A percentile compares a stretch with the other conserved stretches of the same genome.
These are phyloP conservation scores for Andrena praecox DNA, from an alignment of 2,888 invertebrate genomes.

Conservation along the genomic window DNA sequence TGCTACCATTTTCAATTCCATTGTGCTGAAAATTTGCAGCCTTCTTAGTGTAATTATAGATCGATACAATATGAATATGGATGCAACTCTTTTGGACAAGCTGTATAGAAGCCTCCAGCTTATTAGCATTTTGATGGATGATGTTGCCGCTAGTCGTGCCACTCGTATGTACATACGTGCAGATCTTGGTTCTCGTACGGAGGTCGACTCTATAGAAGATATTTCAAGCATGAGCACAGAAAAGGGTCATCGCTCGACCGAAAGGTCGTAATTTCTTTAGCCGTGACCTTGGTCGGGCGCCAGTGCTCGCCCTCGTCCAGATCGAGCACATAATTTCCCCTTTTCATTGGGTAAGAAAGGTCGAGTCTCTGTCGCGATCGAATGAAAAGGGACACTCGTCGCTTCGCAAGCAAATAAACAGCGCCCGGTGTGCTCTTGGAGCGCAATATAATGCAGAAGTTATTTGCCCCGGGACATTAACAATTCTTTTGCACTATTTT, in stretches of 20 bases:
- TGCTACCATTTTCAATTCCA: too few relatives aligned
- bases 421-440: not conserved
- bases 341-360: slow-evolving; percentile 15
- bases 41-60: too few relatives aligned
- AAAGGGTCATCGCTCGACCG: slow-evolving; percentile 41
- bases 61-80: too few relatives aligned
- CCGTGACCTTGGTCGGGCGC: slow-evolving; percentile 64
- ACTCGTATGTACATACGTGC: not conserved
- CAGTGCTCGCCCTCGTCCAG: slow-evolving; percentile 51
- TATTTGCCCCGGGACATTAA: too few relatives aligned
- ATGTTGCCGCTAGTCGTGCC: not conserved
- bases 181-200: slow-evolving; percentile 6
- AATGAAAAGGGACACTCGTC: not conserved
- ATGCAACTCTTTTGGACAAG: too few relatives aligned
- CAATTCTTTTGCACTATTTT: too few relatives aligned
- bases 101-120: not conserved
- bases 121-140: not conserved
- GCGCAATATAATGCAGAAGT: not conserved
- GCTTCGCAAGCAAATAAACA: not conserved
- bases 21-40: too few relatives aligned
- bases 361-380: not conserved
- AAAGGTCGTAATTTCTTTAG: slow-evolving; percentile 46
- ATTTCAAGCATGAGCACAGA: slow-evolving; percentile 30
- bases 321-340: slow-evolving; percentile 30
- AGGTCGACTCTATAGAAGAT: slow-evolving; percentile 9